These are phyloP conservation scores for Agriopis marginaria DNA, from an alignment of 2,888 invertebrate genomes.

Conservation along the genomic window DNA sequence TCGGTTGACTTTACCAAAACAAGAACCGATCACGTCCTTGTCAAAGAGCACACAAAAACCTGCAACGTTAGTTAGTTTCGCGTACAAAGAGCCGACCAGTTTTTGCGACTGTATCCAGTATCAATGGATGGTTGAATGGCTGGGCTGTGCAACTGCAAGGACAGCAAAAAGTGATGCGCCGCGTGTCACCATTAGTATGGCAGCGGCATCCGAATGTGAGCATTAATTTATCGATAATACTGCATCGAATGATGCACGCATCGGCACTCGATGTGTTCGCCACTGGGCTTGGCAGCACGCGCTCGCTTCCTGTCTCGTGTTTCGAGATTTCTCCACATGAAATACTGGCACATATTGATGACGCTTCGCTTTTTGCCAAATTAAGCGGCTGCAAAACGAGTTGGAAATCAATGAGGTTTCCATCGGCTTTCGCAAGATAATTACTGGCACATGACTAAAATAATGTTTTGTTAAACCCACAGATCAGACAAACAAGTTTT, in stretches of 20 bases:
- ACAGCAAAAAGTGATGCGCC: constrained; percentile 72
- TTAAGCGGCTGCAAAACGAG: constrained; percentile 43
- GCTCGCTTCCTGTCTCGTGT: constrained; percentile 67
- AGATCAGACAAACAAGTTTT: no score
- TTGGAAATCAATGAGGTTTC: constrained; percentile 43
- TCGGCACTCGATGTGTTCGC: constrained; percentile 50
- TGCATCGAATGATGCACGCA: constrained; percentile 77
- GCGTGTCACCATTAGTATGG: constrained; percentile 85
- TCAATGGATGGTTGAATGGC: constrained; percentile 83
- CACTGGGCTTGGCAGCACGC: constrained; percentile 68
- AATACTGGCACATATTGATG: constrained; percentile 42
- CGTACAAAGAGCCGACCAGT: constrained; percentile 65
- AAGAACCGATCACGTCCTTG: constrained; percentile 76
- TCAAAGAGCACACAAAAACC: constrained; percentile 63
- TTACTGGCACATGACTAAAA: constrained; percentile 32
- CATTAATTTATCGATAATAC: constrained; percentile 84
- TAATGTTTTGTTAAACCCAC: constrained; percentile 23
- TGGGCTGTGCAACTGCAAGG: constrained; percentile 49
- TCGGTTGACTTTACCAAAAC: constrained; percentile 63
- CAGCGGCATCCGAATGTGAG: constrained; percentile 75
- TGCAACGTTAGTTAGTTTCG: constrained; percentile 69
- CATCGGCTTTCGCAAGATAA: constrained; percentile 40
- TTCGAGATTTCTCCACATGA: constrained; percentile 49
- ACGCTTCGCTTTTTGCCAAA: constrained; percentile 49
- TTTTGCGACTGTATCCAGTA: constrained; percentile 67